Evolutionary conservation across 2,888 invertebrate genomes (phyloP), one percentile per base, ranked within the genome.

Genomic region (Polyommatus icarus): DNA sequence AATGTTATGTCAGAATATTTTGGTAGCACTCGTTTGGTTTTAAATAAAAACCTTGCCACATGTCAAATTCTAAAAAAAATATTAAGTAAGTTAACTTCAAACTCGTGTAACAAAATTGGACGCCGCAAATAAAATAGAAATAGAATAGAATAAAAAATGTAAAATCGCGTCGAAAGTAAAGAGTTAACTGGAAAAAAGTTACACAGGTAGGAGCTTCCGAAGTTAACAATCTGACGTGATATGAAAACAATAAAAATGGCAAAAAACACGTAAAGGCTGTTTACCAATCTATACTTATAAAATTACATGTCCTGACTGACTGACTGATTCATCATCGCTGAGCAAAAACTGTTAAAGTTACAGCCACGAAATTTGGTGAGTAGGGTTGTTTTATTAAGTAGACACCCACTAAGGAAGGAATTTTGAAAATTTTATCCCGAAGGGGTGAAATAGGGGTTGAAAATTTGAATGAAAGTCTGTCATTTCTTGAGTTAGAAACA

Each of bases 191-290:
- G 79, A 80, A 83, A 82, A 82, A 80, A 82, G 79, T 81, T 76
- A 75, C 40, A 77, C 59, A 71, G 78, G 78, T 78, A 80, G 81
- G 81, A 81, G 80, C 81, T 82, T 82, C 82, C 80, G 82, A 84
- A 84, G 83, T 82, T 82, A 81, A 83, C 82, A 83, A 82, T 81
- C 82, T 80, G 78, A 79, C 79, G 78, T 77, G 77, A 81, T 79
- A 84, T 84, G 84, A 84, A 82, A 78, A 79, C 76, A 82, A 82
- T 84, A 81, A 80, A 72, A 61, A 76, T 71, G 77, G 76, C 80
- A 83, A 84, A 84, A 36, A 85, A 82, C 82, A 80, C 76, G 81
- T 81, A 80, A 86, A 85, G 85, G 85, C 83, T 84, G 84, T 85
- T 85, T 84, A 83, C 75, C 15, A 46, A 75, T 80, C 79, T 79